Evolutionary conservation across 2,113 vertebrate species (phyloP).

Genomic region (Nerophis ophidion): DNA sequence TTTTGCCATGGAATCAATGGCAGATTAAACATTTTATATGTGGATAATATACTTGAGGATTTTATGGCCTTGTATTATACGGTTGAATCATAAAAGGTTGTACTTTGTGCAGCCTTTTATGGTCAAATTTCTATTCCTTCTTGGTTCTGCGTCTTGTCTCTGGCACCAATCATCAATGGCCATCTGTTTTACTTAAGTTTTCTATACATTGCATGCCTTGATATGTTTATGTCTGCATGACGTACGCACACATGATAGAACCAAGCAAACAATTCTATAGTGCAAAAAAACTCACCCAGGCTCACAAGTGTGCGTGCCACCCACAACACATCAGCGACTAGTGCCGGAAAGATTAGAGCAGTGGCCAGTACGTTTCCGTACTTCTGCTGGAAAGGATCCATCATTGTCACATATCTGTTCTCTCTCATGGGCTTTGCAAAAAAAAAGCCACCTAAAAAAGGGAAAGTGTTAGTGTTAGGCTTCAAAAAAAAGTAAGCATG

Average conservation of each 20-base stretch:
- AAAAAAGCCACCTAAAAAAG: conserved; percentile 73
- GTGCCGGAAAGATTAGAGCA: conserved; percentile 75
- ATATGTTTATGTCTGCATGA: conserved; percentile 4
- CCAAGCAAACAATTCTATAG: conserved; percentile 9
- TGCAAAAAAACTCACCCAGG: conserved; percentile 64
- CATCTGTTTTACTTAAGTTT: neutral
- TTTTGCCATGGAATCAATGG: conserved; percentile 1
- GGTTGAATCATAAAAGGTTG: no score
- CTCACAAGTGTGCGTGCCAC: conserved; percentile 80
- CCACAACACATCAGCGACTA: conserved; percentile 82
- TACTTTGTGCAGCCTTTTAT: no score
- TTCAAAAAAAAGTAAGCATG: neutral
- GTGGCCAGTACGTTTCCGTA: conserved; percentile 73
- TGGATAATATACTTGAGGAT: neutral
- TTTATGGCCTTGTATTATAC: neutral
- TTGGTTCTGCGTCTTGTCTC: neutral
- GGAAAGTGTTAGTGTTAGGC: neutral
- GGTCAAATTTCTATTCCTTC: no score
- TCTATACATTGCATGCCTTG: conserved; percentile 9
- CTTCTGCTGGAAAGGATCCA: conserved; percentile 79
- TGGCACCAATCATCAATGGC: neutral
- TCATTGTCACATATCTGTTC: conserved; percentile 79
- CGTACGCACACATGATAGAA: neutral
- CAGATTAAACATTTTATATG: neutral
- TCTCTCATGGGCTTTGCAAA: conserved; percentile 82